Evolutionary conservation across 2,113 vertebrate species (phyloP).

Genomic region (Petromus typicus): DNA sequence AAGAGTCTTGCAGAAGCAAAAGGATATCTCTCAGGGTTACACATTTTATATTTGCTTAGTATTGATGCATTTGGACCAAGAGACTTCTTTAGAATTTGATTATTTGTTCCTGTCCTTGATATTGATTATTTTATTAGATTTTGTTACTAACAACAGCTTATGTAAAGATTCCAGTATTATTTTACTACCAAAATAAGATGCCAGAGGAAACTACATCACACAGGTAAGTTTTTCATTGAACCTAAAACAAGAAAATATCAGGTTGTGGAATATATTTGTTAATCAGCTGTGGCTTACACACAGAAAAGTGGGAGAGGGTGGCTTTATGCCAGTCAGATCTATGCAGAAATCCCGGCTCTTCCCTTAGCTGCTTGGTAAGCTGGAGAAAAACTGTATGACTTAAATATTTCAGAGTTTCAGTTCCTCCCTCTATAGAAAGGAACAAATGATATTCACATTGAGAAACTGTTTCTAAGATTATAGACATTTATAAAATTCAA

Average conservation of each 20-base stretch:
- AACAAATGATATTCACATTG: neutral
- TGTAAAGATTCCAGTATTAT: constrained; percentile 54
- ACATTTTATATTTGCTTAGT: constrained; percentile 72
- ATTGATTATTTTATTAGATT: constrained; percentile 75
- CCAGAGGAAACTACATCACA: constrained; percentile 44
- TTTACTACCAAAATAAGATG: constrained; percentile 65
- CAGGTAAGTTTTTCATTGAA: constrained; percentile 15
- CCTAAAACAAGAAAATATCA: constrained; percentile 45
- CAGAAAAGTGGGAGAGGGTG: neutral
- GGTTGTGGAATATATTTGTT: neutral
- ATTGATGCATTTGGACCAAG: constrained; percentile 69
- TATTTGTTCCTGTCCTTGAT: constrained; percentile 72
- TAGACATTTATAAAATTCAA: neutral
- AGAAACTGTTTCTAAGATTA: neutral
- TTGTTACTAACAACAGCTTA: constrained; percentile 57
- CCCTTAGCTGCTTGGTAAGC: neutral
- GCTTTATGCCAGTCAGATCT: neutral
- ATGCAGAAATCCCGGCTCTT: neutral
- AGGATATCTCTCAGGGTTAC: constrained; percentile 36
- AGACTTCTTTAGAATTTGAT: constrained; percentile 65
- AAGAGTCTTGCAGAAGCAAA: constrained; percentile 59
- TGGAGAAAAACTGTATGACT: neutral
- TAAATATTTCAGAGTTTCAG: neutral
- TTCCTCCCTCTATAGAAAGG: neutral
- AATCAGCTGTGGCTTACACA: neutral